These are phyloP conservation scores for Parthenolecanium corni DNA, from an alignment of 2,888 invertebrate genomes.

Conservation along the genomic window DNA sequence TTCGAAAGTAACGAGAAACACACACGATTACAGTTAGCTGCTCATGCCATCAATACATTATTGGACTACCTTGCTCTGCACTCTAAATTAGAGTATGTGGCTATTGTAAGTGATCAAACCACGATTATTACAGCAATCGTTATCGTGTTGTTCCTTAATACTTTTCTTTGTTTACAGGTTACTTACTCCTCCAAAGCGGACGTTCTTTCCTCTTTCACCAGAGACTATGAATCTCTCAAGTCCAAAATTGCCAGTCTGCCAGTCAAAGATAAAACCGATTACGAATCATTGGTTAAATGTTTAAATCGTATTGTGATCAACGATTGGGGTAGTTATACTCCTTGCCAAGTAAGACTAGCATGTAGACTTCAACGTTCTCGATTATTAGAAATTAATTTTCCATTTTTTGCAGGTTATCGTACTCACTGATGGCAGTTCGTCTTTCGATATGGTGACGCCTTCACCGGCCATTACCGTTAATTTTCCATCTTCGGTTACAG, in stretches of 20 bases:
- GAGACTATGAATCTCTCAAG: constrained; percentile 72
- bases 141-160: background rate
- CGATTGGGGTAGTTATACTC: constrained; percentile 82
- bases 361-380: too few species aligned
- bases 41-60: constrained; percentile 53
- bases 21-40: constrained; percentile 50
- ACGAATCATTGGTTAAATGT: constrained; percentile 66
- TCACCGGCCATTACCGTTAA: background rate
- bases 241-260: constrained; percentile 63
- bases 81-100: constrained; percentile 58
- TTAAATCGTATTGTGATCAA: constrained; percentile 65
- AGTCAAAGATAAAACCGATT: constrained; percentile 75
- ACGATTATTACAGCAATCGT: too few species aligned
- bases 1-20: constrained; percentile 43
- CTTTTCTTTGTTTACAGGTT: constrained; percentile 37
- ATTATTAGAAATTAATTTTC: background rate
- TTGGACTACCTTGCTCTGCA: constrained; percentile 52
- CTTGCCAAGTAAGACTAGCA: constrained; percentile 67
- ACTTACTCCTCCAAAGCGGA: constrained; percentile 45
- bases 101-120: constrained; percentile 46
- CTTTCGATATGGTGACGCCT: background rate
- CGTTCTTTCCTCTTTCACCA: constrained; percentile 72
- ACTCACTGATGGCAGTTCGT: constrained; percentile 54
- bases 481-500: constrained; percentile 19
- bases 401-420: constrained; percentile 47